Conservation (phyloP, 1,140 invertebrate genomes). For the Hylyphantes graminicola region DNA sequence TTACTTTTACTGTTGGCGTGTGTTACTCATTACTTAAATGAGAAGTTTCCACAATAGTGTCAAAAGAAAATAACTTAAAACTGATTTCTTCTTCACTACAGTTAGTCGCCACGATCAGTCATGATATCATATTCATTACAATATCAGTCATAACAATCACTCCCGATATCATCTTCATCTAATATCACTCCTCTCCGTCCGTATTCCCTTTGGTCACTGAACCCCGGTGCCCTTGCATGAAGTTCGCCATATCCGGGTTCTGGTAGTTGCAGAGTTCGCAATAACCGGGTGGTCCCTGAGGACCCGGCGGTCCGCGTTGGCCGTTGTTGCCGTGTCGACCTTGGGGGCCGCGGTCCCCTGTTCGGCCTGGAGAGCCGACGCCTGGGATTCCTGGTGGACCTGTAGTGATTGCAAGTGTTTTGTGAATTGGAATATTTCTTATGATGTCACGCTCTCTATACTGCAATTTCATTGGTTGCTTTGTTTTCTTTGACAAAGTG, state of each 20-base stretch:
- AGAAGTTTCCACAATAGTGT: not conserved
- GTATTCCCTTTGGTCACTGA: constrained; percentile 47
- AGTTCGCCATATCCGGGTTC: constrained; percentile 49
- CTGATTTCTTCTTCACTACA: not conserved
- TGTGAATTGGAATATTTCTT: too few relatives aligned
- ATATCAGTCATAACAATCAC: not conserved
- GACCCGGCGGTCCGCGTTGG: constrained; percentile 46
- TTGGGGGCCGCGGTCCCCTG: constrained; percentile 75
- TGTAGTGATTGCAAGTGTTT: constrained; percentile 62
- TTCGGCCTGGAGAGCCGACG: constrained; percentile 72
- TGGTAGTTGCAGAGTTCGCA: constrained; percentile 70
- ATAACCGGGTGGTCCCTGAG: constrained; percentile 70
- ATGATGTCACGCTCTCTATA: too few relatives aligned
- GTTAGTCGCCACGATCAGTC: not conserved
- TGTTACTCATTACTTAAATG: not conserved
- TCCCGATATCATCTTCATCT: constrained; percentile 30
- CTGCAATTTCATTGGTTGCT: too few relatives aligned
- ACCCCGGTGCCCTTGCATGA: constrained; percentile 18
- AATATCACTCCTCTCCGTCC: constrained; percentile 28
- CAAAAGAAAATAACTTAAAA: not conserved
- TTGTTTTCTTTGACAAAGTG: too few relatives aligned
- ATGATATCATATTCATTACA: constrained; percentile 20
- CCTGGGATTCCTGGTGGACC: constrained; percentile 76
- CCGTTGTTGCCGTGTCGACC: constrained; percentile 72
- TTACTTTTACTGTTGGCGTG: not conserved